phyloP scores from a whole-genome alignment of 2,113 vertebrate species.

The Spea bombifrons region DNA sequence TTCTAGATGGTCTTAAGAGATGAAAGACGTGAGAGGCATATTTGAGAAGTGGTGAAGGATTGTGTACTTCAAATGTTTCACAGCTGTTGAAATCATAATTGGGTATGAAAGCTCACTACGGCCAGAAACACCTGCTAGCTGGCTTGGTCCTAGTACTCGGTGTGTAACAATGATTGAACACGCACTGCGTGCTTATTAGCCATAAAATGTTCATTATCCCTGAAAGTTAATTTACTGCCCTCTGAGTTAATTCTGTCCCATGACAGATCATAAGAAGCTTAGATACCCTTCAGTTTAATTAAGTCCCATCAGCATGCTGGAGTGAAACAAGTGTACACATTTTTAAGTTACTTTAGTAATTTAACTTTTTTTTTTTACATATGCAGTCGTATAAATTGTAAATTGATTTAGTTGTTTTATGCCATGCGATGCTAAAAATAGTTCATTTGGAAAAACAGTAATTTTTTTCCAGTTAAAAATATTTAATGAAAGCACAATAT shows the following conservation, averaged over 20 bases:
- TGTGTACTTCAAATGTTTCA: background rate
- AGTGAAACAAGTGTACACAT: background rate
- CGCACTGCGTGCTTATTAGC: conserved; percentile 11
- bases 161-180: background rate
- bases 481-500: no score
- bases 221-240: conserved; percentile 12
- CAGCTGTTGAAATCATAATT: conserved; percentile 9
- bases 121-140: conserved; percentile 21
- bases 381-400: no score
- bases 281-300: background rate
- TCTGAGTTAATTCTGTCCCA: background rate
- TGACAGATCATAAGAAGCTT: conserved; percentile 27
- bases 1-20: background rate
- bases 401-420: no score
- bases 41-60: background rate
- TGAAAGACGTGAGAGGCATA: background rate
- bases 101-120: background rate
- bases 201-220: conserved; percentile 15
- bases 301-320: background rate
- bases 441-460: no score
- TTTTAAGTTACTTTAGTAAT: no score
- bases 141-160: background rate
- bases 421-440: no score
- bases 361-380: no score
- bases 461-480: no score